Base-by-base conservation (phyloP, 2,888 invertebrate genomes). In the Plebejus melissa region DNA sequence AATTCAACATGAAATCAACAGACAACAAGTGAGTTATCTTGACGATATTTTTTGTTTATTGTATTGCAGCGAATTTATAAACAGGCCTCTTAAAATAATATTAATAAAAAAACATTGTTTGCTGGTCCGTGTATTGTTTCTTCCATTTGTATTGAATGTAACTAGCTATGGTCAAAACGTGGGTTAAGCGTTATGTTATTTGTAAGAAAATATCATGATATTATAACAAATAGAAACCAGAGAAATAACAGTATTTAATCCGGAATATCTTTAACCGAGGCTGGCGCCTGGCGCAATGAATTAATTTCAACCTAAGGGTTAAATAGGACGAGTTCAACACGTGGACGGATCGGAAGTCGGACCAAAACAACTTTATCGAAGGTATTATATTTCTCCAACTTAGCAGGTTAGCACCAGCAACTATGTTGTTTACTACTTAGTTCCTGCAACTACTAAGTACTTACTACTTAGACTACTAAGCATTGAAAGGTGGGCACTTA, bases 291-390 rank as follows among this genome's bases (percentile, higher is more conserved):
- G 46, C 46, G 9, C 9, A 46, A 9, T 46, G 46, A 46, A 46
- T 46, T 11, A 46, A 46, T 46, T 46, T 46, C 2, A 46, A 46
- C 46, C 11, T 9, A 46, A 9, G 41, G 41, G 46, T 46, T 46
- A 46, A 46, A 46, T 46, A 11, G 46, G 2, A 46, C 9, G 54
- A 54, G 54, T 11, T 54, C 54, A 41, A 41, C 41, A 41, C 71
- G 28, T 41, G 71, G 13, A 32, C 13, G 28, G 71, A 28, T 46
- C 28, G 72, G 72, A 72, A 72, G 72, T 72, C 50, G 32, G 54
- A 72, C 54, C 54, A 72, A 72, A 72, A 72, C 72, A 72, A 72
- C 16, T 72, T 54, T 32, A 54, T 54, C 28, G 28, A 28, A 50
- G 46, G n/a, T 16, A 50, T 72, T 28, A 50, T 4, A 54, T 72